Percentiles rank a stretch among this genome's conserved stretches.
Evolutionary conservation across 2,888 invertebrate species (phyloP).

Genomic region (Ochropleura plecta): DNA sequence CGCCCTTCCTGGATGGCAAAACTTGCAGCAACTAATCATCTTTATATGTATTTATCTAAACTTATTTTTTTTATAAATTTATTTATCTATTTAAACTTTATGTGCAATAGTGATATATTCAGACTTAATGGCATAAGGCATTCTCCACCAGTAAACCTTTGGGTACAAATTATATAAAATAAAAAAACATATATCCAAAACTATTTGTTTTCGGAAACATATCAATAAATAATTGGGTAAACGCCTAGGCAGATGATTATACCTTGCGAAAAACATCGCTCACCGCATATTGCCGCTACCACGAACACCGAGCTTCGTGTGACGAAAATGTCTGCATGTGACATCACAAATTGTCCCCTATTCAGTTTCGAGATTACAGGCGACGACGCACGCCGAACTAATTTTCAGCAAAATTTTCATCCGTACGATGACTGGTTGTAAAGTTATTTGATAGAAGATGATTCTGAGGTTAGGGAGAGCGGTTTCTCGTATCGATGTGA

Average conservation of each 20-base stretch:
- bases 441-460: conserved; percentile 10
- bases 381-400: conserved; percentile 80
- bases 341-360: conserved; percentile 89
- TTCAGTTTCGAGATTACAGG: conserved; percentile 87
- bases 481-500: neutral
- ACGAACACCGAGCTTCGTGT: conserved; percentile 51
- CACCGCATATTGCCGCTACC: conserved; percentile 34
- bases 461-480: neutral
- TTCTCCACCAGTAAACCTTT: too few species aligned
- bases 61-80: too few species aligned
- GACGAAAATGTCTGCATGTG: conserved; percentile 81
- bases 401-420: conserved; percentile 77
- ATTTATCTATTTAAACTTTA: too few species aligned
- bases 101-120: too few species aligned
- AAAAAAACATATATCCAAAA: too few species aligned
- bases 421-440: conserved; percentile 11
- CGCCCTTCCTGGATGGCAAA: too few species aligned
- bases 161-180: too few species aligned
- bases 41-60: too few species aligned
- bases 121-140: too few species aligned
- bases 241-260: neutral
- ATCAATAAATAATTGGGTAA: too few species aligned
- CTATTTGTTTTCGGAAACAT: too few species aligned
- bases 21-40: too few species aligned
- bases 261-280: neutral